Base-by-base conservation (phyloP, 2,797 vertebrate genomes). In the Brachyalestes nurse region DNA sequence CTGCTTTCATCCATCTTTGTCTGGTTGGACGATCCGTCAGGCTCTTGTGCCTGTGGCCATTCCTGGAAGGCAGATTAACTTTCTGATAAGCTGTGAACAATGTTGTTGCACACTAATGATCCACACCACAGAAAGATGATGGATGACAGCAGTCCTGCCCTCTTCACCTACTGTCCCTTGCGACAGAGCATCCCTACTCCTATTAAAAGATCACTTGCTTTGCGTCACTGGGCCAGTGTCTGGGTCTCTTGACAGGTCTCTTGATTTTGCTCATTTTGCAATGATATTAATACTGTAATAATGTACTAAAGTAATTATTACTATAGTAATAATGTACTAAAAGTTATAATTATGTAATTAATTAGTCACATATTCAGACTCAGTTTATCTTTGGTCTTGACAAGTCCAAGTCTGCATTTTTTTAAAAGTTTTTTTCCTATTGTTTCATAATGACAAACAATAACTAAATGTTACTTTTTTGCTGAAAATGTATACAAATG, bases 31-130 rank as follows among this genome's bases (percentile, higher is more conserved):
- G 84, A 89, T 88, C 88, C 74, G 85, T 88, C 83, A 34, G 85
- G 84, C 88, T 80, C 79, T 86, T 75, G 67, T 70, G 74, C 66
- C 80, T 77, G 87, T 47, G 82, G 89, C 92, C 88, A 91, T 90
- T 88, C 87, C 91, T 86, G 82, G 85, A 89, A 86, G 91, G 86
- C 91, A 92, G 79, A 73, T 79, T 87, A 93, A 92, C 89, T 89
- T 92, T 92, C 91, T 88, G 93, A 94, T 94, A 93, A 94, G 93
- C 92, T 88, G 92, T 86, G 91, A 93, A 94, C 92, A 94, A 92
- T 92, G 89, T 93, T 64, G 89, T 91, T 90, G 89, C 89, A 90
- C 19, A 84, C 89, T 92, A 93, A 93, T 78, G 77, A 84, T 82
- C 61, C 74, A 60, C 78, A 58, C 60, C 69, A 66, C 65, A 72